These are phyloP conservation scores for Hemiprocne comata DNA, from an alignment of 2,113 vertebrate genomes.

Conservation along the genomic window DNA sequence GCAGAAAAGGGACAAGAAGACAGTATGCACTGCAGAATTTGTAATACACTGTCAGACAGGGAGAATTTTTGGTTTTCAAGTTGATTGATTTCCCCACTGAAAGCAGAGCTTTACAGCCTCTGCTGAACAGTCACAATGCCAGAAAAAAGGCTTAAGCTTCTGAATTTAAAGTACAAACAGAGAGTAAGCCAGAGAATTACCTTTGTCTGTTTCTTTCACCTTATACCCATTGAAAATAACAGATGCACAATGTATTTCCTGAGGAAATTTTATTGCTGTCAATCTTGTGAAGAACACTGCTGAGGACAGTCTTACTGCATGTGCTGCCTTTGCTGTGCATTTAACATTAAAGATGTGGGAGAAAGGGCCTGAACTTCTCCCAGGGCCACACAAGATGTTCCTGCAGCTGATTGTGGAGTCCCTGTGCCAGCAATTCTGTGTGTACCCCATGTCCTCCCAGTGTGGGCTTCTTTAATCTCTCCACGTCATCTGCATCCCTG, in stretches of 20 bases:
- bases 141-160: neutral
- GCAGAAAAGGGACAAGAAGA: neutral
- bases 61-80: neutral
- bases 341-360: neutral
- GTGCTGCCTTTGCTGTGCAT: neutral
- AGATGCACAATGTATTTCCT: neutral
- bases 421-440: accelerated
- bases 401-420: neutral
- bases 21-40: neutral
- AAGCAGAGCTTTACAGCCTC: neutral
- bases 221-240: neutral
- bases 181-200: neutral
- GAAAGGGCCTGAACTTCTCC: neutral
- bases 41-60: neutral
- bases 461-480: neutral
- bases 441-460: neutral
- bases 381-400: neutral
- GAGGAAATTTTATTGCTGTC: neutral
- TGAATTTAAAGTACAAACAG: neutral
- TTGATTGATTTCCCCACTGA: neutral
- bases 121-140: neutral
- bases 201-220: neutral
- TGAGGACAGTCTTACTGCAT: neutral
- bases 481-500: neutral
- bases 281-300: neutral